These are phyloP conservation scores for Argyresthia albistria DNA, from an alignment of 2,888 invertebrate species.

Conservation along the genomic window DNA sequence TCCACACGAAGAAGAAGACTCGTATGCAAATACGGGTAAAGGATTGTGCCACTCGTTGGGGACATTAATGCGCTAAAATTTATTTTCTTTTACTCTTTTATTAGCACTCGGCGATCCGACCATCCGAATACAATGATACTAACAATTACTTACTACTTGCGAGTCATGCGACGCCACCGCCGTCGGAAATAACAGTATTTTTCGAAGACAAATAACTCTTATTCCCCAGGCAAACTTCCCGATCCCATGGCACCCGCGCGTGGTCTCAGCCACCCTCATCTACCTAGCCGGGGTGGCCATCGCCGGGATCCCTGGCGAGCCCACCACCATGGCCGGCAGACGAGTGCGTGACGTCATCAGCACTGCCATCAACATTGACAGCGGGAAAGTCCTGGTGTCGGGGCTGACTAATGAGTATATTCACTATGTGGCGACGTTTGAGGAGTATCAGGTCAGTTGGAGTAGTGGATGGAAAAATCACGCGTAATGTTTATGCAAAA, in stretches of 20 bases:
- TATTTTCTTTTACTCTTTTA: too few relatives aligned
- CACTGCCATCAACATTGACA: slow-evolving; percentile 11
- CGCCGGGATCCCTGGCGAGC: slow-evolving; percentile 87
- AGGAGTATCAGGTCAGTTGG: slow-evolving; percentile 80
- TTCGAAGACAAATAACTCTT: neutral
- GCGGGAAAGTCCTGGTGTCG: slow-evolving; percentile 73
- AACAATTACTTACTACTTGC: too few relatives aligned
- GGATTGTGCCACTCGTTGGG: too few relatives aligned
- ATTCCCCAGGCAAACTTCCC: slow-evolving; percentile 66
- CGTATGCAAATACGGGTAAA: too few relatives aligned
- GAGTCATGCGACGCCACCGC: too few relatives aligned
- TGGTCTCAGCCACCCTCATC: slow-evolving; percentile 80
- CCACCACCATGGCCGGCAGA: slow-evolving; percentile 90
- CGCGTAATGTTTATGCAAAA: too few relatives aligned
- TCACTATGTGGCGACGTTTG: slow-evolving; percentile 85
- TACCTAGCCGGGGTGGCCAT: slow-evolving; percentile 78
- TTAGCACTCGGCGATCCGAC: too few relatives aligned
- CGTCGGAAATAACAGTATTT: too few relatives aligned
- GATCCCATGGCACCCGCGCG: slow-evolving; percentile 84
- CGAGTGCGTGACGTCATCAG: slow-evolving; percentile 65
- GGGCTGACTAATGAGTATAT: slow-evolving; percentile 87
- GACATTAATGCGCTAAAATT: too few relatives aligned
- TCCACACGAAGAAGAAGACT: too few relatives aligned
- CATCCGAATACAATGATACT: too few relatives aligned
- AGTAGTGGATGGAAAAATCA: too few relatives aligned